phyloP scores from a whole-genome alignment of 2,113 vertebrate species.

The Datnioides undecimradiatus region DNA sequence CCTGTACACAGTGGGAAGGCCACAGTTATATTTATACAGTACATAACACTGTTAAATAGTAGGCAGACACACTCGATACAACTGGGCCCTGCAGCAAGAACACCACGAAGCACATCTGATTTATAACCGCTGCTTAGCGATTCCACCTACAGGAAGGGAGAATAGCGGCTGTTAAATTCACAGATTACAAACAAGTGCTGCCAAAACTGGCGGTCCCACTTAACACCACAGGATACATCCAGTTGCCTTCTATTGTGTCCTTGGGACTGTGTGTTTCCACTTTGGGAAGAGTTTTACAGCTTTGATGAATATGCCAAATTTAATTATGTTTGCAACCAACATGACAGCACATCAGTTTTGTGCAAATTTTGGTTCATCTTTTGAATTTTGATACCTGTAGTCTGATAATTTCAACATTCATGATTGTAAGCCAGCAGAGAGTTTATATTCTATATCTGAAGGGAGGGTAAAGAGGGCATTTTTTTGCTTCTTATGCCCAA shows the following conservation, averaged over 20 bases:
- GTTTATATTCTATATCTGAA: not conserved
- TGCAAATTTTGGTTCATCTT: not conserved
- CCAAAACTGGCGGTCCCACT: conserved; percentile 25
- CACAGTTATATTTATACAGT: conserved; percentile 44
- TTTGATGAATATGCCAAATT: conserved; percentile 8
- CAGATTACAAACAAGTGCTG: conserved; percentile 34
- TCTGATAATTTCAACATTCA: not conserved
- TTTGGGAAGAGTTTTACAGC: not conserved
- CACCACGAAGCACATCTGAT: conserved; percentile 29
- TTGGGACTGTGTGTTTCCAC: conserved; percentile 3
- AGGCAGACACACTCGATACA: conserved; percentile 24
- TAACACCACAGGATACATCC: conserved; percentile 24
- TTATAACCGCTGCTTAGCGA: conserved; percentile 32
- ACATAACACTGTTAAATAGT: conserved; percentile 7
- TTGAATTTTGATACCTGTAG: not conserved
- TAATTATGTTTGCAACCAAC: not conserved
- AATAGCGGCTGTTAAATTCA: conserved; percentile 27
- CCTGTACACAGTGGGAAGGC: conserved; percentile 50
- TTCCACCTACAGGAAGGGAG: conserved; percentile 31
- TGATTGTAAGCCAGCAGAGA: not conserved
- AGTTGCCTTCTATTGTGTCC: conserved; percentile 4
- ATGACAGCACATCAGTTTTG: not conserved
- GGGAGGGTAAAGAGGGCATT: not conserved
- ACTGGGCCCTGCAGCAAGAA: conserved; percentile 52
- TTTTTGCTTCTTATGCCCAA: not conserved